Percentiles rank a stretch among this genome's conserved stretches.
These are phyloP conservation scores for Zalophus californianus DNA, from an alignment of 2,797 vertebrate species.

Conservation along the genomic window DNA sequence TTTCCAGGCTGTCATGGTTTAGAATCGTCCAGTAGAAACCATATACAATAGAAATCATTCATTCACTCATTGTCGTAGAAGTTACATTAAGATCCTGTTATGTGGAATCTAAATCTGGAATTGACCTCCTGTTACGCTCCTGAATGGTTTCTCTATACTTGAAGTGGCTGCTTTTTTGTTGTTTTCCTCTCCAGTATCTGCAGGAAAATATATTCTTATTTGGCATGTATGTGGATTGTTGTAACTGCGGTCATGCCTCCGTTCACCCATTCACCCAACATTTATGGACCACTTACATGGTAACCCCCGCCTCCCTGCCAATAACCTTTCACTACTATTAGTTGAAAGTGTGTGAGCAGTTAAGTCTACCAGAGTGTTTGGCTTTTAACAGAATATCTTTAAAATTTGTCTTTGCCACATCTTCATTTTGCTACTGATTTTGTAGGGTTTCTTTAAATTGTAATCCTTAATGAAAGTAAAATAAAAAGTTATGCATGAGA, in stretches of 20 bases:
- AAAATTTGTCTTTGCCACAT: background rate
- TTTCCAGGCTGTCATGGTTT: constrained; percentile 51
- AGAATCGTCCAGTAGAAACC: background rate
- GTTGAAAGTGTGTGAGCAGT: background rate
- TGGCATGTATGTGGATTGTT: background rate
- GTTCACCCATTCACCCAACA: background rate
- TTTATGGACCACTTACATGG: background rate
- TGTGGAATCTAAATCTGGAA: background rate
- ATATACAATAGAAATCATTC: background rate
- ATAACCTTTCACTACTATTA: background rate
- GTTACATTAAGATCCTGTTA: background rate
- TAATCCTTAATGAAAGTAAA: constrained; percentile 13
- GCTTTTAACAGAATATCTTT: background rate
- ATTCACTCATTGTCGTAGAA: background rate
- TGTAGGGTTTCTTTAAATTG: constrained; percentile 25
- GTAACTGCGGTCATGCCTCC: background rate
- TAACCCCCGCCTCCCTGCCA: background rate
- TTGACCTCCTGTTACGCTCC: background rate
- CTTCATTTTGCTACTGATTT: constrained; percentile 59
- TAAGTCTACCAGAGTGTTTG: background rate
- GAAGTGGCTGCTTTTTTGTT: constrained; percentile 20
- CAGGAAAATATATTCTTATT: background rate
- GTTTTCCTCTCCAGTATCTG: background rate
- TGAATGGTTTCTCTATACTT: background rate
- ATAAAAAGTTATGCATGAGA: background rate